phyloP scores from a whole-genome alignment of 1,140 invertebrate species.

The Drosophila nigrodunni region DNA sequence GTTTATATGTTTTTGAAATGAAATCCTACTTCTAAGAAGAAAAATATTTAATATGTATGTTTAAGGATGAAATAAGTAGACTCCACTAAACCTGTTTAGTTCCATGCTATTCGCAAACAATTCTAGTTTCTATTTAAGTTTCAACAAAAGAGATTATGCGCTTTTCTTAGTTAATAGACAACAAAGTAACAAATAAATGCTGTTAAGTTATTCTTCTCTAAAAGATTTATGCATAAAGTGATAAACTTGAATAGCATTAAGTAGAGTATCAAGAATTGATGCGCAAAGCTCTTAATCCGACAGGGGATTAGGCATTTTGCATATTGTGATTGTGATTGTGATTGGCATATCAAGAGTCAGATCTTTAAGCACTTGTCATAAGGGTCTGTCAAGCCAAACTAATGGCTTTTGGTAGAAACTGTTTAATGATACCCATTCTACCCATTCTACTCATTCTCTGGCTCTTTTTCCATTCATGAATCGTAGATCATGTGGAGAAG shows the following conservation, averaged over 20 bases:
- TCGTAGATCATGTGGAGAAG: conserved; percentile 10
- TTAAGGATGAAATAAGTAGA: too few relatives aligned
- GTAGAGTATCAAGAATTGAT: conserved; percentile 41
- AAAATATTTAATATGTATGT: too few relatives aligned
- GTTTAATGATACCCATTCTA: conserved; percentile 9
- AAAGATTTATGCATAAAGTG: conserved; percentile 31
- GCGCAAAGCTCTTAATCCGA: conserved; percentile 55
- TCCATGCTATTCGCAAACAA: not conserved
- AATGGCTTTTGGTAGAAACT: conserved; percentile 29
- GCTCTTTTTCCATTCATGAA: conserved; percentile 24
- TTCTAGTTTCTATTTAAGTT: not conserved
- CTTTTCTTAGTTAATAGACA: conserved; percentile 20
- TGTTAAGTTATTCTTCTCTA: conserved; percentile 13
- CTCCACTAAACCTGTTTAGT: too few relatives aligned
- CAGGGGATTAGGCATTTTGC: conserved; percentile 69
- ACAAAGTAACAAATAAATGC: not conserved
- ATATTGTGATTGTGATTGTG: conserved; percentile 34
- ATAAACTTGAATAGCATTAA: conserved; percentile 41
- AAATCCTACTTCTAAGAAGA: not conserved
- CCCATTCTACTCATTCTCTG: conserved; percentile 2
- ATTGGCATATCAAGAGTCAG: conserved; percentile 65
- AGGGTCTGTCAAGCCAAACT: conserved; percentile 24
- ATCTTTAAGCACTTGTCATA: conserved; percentile 58
- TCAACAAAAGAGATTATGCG: not conserved
- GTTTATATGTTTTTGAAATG: not conserved